A percentile compares a stretch with the other conserved stretches of the same genome.
These are phyloP conservation scores for Stichopus chloronotus DNA, from an alignment of 35 echinoderm and acorn worm genomes.

Conservation along the genomic window DNA sequence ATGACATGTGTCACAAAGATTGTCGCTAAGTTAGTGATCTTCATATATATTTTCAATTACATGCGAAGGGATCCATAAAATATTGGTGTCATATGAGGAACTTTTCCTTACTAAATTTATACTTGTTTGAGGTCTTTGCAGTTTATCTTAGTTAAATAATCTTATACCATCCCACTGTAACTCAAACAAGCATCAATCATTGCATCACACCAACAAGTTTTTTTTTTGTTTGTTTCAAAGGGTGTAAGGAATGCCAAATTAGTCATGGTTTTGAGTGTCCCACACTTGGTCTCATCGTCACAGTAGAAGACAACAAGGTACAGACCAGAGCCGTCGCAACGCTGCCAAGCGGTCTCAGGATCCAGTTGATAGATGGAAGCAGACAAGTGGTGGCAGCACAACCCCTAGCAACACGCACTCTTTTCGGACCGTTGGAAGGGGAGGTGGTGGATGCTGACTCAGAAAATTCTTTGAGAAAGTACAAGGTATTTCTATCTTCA, in stretches of 20 bases:
- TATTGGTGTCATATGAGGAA: too few relatives aligned
- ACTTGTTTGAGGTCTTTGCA: too few relatives aligned
- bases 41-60: too few relatives aligned
- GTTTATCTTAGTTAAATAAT: too few relatives aligned
- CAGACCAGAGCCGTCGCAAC: constrained; percentile 24
- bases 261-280: constrained; percentile 32
- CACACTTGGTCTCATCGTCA: neutral
- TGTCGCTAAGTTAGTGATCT: too few relatives aligned
- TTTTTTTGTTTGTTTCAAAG: neutral
- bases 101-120: too few relatives aligned
- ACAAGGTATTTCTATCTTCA: neutral
- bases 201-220: neutral
- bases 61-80: too few relatives aligned
- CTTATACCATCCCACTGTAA: too few relatives aligned
- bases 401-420: constrained; percentile 16
- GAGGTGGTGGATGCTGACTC: neutral
- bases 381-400: constrained; percentile 37
- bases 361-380: neutral
- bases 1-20: too few relatives aligned
- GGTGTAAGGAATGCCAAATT: constrained; percentile 27
- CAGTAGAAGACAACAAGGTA: constrained; percentile 1
- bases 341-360: neutral
- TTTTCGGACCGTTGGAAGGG: constrained; percentile 51
- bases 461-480: neutral
- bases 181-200: too few relatives aligned